Conservation (phyloP, 2,797 vertebrate genomes). For the Bradypodion ventrale region DNA sequence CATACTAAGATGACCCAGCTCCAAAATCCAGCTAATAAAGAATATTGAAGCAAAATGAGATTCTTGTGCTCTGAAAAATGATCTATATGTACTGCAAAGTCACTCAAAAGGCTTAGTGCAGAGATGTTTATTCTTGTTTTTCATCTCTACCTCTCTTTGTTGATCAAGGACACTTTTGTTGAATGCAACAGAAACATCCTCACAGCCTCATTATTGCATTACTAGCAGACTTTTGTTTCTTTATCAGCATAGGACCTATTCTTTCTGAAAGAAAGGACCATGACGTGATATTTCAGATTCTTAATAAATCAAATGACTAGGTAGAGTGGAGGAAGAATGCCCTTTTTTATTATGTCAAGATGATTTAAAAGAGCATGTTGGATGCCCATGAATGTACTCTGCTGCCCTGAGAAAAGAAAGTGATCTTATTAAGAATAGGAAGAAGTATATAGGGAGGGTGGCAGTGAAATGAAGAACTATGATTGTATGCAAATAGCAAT, state of each 20-base stretch:
- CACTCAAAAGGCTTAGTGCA: background rate
- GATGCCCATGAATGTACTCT: too few relatives aligned
- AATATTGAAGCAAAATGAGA: background rate
- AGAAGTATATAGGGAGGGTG: background rate
- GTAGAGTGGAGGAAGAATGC: conserved; percentile 14
- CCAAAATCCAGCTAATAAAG: background rate
- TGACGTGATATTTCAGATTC: background rate
- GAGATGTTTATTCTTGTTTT: background rate
- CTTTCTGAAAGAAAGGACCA: conserved; percentile 6
- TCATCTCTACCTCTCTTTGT: background rate
- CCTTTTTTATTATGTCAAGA: conserved; percentile 24
- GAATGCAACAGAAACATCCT: background rate
- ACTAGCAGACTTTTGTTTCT: background rate
- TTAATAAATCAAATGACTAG: conserved; percentile 32
- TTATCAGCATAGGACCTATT: conserved; percentile 3
- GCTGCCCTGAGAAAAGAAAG: conserved; percentile 1
- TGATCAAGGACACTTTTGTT: background rate
- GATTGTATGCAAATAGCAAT: conserved; percentile 3
- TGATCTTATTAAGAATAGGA: conserved; percentile 12
- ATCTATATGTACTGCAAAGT: background rate
- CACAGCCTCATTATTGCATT: background rate
- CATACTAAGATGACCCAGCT: too few relatives aligned
- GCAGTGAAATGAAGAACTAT: background rate
- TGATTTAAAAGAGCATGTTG: conserved; percentile 24
- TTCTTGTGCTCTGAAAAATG: background rate